Percentiles rank a stretch among this genome's conserved stretches.
Evolutionary conservation across 2,888 invertebrate genomes (phyloP).

Genomic region (Chrysolina americana): DNA sequence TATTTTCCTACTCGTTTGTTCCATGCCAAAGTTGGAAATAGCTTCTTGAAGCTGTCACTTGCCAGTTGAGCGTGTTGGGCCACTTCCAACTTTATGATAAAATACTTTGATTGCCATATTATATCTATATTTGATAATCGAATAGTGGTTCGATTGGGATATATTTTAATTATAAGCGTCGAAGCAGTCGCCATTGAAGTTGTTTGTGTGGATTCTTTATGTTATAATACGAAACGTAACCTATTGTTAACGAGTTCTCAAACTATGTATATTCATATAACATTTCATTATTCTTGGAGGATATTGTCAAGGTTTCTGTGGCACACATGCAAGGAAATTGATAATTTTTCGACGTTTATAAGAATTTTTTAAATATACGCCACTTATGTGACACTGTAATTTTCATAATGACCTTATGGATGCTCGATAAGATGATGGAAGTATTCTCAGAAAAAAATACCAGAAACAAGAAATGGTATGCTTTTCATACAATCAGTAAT

Average conservation of each 20-base stretch:
- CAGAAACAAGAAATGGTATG: constrained; percentile 14
- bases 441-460: constrained; percentile 1
- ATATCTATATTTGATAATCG: background rate
- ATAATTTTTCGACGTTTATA: constrained; percentile 46
- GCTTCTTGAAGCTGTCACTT: constrained; percentile 10
- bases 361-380: constrained; percentile 44
- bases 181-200: constrained; percentile 5
- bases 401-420: constrained; percentile 31
- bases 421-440: constrained; percentile 19
- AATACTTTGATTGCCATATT: background rate
- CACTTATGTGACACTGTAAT: constrained; percentile 33
- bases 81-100: background rate
- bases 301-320: constrained; percentile 46
- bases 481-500: background rate
- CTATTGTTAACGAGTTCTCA: constrained; percentile 48
- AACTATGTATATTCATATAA: constrained; percentile 49
- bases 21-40: constrained; percentile 1
- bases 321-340: constrained; percentile 47
- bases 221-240: constrained; percentile 37
- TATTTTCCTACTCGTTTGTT: background rate
- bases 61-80: constrained; percentile 6
- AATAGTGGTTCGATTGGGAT: constrained; percentile 1
- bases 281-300: constrained; percentile 49
- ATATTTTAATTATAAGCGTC: constrained; percentile 13
- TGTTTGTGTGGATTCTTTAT: constrained; percentile 23